Evolutionary conservation across 2,888 invertebrate genomes (phyloP).

Genomic region (Willowsia nigromaculata): DNA sequence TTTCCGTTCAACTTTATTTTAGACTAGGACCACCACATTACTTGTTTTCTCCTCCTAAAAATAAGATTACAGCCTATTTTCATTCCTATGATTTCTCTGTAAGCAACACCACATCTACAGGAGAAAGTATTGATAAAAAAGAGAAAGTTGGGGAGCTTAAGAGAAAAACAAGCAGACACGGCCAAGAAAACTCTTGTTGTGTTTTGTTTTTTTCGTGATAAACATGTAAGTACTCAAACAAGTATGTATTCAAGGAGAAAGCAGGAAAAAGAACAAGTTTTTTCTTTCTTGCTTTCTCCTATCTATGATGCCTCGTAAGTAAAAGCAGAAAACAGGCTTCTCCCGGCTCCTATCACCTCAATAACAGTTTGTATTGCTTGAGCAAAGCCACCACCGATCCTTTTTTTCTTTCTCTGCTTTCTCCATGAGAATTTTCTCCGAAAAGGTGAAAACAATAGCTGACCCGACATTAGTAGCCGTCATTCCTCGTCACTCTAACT

Average conservation of each 20-base stretch:
- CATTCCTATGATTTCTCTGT: neutral
- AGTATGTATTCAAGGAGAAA: neutral
- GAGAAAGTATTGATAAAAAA: neutral
- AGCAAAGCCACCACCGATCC: neutral
- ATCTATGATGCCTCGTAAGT: neutral
- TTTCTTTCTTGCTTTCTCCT: neutral
- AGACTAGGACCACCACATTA: no score
- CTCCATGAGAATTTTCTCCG: neutral
- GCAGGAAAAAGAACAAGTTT: neutral
- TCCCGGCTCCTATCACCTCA: constrained; percentile 11
- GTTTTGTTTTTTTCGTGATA: constrained; percentile 4
- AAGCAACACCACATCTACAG: neutral
- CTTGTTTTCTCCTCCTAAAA: no score
- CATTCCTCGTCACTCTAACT: neutral
- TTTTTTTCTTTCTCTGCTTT: neutral
- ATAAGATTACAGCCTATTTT: no score
- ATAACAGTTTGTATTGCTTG: neutral
- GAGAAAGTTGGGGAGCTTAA: neutral
- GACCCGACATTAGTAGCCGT: neutral
- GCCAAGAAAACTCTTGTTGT: constrained; percentile 12
- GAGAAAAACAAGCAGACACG: neutral
- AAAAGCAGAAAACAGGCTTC: constrained; percentile 29
- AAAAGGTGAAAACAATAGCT: no score
- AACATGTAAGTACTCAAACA: neutral
- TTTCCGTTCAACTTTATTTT: neutral